Base-by-base conservation (phyloP, 2,888 invertebrate genomes). In the Alsophila aescularia region DNA sequence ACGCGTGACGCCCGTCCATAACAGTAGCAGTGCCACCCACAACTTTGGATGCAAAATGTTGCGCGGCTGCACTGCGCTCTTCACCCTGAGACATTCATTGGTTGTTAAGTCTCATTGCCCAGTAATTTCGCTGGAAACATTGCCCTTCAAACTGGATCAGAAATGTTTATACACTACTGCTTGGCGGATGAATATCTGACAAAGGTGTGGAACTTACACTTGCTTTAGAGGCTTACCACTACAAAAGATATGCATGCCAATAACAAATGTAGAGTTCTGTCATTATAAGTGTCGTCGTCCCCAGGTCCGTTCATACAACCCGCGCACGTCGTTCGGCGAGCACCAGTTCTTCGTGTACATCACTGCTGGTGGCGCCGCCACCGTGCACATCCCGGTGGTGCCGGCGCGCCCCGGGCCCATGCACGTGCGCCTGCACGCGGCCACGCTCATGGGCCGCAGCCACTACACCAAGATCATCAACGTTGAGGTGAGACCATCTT, bases 341-440 rank as follows among this genome's bases (percentile, higher is more conserved):
- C 98, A 98, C 88, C 98, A 99, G 83, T 98, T 98, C 90, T 96
- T 98, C 83, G 94, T 98, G 69, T 98, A 96, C 91, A 94, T 98
- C 48, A 82, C 90, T 53, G 94, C 96, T 0, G 97, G 97, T 74
- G 96, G 96, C 77, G 96, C 96, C 0, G 93, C 94, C 31, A 94
- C 97, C 32, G 97, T 98, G 31, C 96, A 98, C 86, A 92, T 99
- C 66, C 98, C 98, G 0, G 96, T 99, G 29, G 97, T 98, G 42
- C 95, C 98, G 0, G 94, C 95, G 8, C 92, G 95, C 18, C 70
- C 72, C 6, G 79, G 79, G 0, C 2, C 92, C 54, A 93, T 98
- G 0, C 95, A 93, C 18, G 92, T 81, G 60, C 58, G 52, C 0
- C 59, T 98, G 10, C 94, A 95, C 78, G 97, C 96, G 10, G 93